Evolutionary conservation across 1,140 invertebrate genomes (phyloP), one percentile per base, ranked within the genome.

Genomic region (Teleopsis dalmanni): DNA sequence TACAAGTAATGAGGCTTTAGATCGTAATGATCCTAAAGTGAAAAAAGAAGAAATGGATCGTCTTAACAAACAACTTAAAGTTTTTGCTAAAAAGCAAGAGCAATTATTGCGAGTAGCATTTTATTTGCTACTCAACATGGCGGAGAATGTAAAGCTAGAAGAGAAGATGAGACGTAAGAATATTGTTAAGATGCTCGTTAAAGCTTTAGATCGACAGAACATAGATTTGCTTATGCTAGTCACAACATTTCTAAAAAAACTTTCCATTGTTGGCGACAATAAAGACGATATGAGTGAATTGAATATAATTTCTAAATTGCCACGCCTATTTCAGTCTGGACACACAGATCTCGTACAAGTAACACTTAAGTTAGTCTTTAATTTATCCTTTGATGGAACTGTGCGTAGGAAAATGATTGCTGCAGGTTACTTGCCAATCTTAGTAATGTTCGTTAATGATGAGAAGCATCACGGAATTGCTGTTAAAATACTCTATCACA

Each of bases 141-240:
- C 95, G 6, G 94, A 98, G 72, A 95, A 98, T 74, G 78, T 88
- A 13, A 89, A 83, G 71, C 82, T 97, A 8, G 95, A 98, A 74
- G 85, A 93, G 71, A 99, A 99, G 78, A 98, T 99, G 90, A 81
- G 88, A 6, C 91, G 92, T 53, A 90, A 94, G 68, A 91, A 92
- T 56, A 83, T 98, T 52, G 85, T 97, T 3, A 81, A 81, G 22
- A 81, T 96, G 68, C 76, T 99, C 8, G 79, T 91, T n/a, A 88
- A 87, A 59, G 85, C 85, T 25, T 76, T 98, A 57, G 91, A 96
- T 53, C 78, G 94, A 57, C 81, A 85, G 57, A 89, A 91, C 61
- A 80, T 82, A 33, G 89, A 97, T 70, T 77, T 99, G 10, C 74
- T 97, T 3, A 87, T 92, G 58, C 74, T 97, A n/a, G 87, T 93